phyloP scores from a whole-genome alignment of 2,888 invertebrate species.

The Lamproptera curius region DNA sequence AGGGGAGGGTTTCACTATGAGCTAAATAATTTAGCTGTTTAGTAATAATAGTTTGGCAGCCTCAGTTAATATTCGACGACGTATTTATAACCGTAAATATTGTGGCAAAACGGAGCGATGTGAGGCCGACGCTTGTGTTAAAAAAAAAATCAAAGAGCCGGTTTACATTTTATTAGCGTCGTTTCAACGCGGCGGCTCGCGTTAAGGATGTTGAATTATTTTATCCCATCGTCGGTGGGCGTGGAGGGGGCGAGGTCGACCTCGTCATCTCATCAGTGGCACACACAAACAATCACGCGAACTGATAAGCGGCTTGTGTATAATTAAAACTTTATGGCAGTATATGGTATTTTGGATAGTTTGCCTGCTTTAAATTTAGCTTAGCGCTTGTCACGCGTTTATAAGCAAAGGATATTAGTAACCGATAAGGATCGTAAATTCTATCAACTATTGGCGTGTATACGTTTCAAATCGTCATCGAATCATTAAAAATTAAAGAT shows the following conservation, averaged over 20 bases:
- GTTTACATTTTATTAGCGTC: slow-evolving; percentile 9
- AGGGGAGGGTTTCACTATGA: too few species aligned
- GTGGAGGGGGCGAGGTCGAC: slow-evolving; percentile 14
- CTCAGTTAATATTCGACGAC: not conserved
- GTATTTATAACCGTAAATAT: not conserved
- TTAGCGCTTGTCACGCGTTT: too few species aligned
- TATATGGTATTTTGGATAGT: too few species aligned
- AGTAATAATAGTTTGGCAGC: slow-evolving; percentile 4
- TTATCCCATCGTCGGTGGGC: slow-evolving; percentile 17
- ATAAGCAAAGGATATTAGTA: too few species aligned
- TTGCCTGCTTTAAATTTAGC: too few species aligned
- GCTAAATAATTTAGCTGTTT: slow-evolving; percentile 1
- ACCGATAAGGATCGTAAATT: too few species aligned
- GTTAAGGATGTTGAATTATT: slow-evolving; percentile 16
- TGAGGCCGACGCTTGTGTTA: not conserved
- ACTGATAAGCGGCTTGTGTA: slow-evolving; percentile 9
- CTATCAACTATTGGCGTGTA: too few species aligned
- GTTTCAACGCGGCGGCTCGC: slow-evolving; percentile 7
- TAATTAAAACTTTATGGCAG: slow-evolving; percentile 6
- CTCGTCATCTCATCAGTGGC: slow-evolving; percentile 22
- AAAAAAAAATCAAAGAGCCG: slow-evolving; percentile 1
- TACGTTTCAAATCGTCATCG: too few species aligned
- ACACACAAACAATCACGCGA: slow-evolving; percentile 17
- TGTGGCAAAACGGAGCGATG: not conserved
- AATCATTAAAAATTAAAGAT: too few species aligned